Evolutionary conservation across 2,888 invertebrate genomes (phyloP), one percentile per base, ranked within the genome.

Genomic region (Epirrhoe tristata): DNA sequence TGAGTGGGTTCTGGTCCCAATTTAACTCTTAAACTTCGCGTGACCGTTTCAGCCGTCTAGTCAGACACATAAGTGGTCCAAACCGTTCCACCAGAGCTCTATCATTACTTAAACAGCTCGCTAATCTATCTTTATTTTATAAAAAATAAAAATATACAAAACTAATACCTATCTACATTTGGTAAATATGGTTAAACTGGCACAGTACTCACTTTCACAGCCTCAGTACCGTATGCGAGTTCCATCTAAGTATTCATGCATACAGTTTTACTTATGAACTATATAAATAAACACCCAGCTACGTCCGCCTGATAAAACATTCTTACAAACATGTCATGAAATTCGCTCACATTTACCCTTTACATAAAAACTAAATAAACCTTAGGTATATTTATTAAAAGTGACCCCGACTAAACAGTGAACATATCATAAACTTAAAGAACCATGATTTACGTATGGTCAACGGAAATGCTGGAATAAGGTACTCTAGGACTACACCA

Each of bases 121-220:
- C 71, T 58, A 61, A 17, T 39, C 39, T n/a, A 8, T 55, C 31
- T 32, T 24, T 10, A 51, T 6, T 0, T 36, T 55, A 54, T 46
- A 48, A 53, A 57, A 68, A 51, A 66, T 14, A 52, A 59, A 65
- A 46, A 56, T 57, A 48, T 51, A 58, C 16, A 58, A 50, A 52
- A 52, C 50, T 43, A 55, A 39, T 14, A 57, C 36, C 50, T 48
- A 70, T 60, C 64, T 74, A 74, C 52, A 69, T 77, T 79, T 82
- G 80, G 79, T 82, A 76, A 79, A 78, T 66, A 77, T 75, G 74
- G 74, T 81, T 80, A 68, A 79, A 80, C 77, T 82, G 81, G 73
- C 77, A 81, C 80, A 73, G 72, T 75, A 74, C 63, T 74, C 71
- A 80, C 76, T 78, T 79, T 86, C 87, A 88, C 87, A 88, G 88